Conservation (phyloP, 2,113 vertebrate species). For the Anarhynchus alexandrinus region DNA sequence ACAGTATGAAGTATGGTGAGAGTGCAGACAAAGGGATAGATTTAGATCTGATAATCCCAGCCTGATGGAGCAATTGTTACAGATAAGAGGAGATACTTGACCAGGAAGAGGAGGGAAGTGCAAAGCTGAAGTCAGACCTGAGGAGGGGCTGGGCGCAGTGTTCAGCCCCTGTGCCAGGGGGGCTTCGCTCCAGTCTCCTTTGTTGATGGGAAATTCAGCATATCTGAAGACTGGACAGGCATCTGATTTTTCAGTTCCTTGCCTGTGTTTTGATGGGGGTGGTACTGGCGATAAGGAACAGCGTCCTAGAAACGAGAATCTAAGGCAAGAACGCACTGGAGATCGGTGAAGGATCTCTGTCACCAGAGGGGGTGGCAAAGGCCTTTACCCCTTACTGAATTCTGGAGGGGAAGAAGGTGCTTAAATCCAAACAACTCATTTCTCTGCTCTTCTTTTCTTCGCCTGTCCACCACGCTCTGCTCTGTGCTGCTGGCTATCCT, state of each 20-base stretch:
- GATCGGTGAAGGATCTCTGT: neutral
- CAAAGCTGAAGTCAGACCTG: neutral
- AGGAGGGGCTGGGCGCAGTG: neutral
- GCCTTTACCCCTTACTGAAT: neutral
- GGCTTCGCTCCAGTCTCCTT: neutral
- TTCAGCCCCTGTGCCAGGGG: neutral
- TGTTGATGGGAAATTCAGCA: rapidly evolving
- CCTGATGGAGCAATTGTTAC: neutral
- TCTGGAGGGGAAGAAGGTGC: neutral
- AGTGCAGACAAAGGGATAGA: neutral
- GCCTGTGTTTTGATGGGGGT: neutral
- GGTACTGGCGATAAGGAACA: neutral
- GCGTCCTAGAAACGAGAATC: neutral
- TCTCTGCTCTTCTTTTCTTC: neutral
- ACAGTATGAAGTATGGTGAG: neutral
- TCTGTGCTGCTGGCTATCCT: neutral
- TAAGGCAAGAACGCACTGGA: neutral
- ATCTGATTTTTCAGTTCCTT: neutral
- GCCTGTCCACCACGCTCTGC: rapidly evolving
- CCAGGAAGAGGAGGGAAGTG: neutral
- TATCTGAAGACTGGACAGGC: neutral
- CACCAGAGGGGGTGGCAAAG: rapidly evolving
- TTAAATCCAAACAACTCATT: neutral
- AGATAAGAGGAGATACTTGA: neutral
- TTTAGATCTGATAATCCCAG: neutral